A percentile compares a stretch with the other conserved stretches of the same genome.
These are phyloP conservation scores for Furnarius figulus DNA, from an alignment of 2,113 vertebrate genomes.

Conservation along the genomic window DNA sequence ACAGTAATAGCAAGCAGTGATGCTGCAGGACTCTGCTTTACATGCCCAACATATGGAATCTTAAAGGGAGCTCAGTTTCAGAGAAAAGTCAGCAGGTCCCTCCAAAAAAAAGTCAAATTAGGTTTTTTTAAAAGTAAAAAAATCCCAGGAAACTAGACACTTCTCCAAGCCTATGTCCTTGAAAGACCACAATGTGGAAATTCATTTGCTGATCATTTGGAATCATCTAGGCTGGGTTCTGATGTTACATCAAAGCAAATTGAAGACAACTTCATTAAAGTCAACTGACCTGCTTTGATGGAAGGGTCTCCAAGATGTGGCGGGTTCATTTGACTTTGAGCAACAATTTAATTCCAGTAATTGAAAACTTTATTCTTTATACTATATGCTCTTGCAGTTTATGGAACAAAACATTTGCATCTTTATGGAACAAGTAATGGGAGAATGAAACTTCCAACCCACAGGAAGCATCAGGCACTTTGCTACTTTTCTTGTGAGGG, in stretches of 20 bases:
- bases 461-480: not conserved
- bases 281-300: conserved; percentile 17
- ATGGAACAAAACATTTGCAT: not conserved
- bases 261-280: not conserved
- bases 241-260: not conserved
- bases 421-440: not conserved
- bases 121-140: not conserved
- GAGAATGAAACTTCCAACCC: not conserved
- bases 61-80: not conserved
- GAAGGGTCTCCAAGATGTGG: not conserved
- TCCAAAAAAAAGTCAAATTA: not conserved
- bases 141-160: not conserved
- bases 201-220: not conserved
- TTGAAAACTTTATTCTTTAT: not conserved
- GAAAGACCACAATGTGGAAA: not conserved
- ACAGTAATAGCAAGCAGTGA: not conserved
- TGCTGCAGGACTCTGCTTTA: not conserved
- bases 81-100: not conserved
- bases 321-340: not conserved
- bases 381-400: not conserved
- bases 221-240: not conserved
- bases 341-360: not conserved
- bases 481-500: not conserved
- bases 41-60: not conserved
- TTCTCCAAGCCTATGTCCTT: not conserved